Conservation (phyloP, 2,797 vertebrate species). For the Rhinophrynus dorsalis region DNA sequence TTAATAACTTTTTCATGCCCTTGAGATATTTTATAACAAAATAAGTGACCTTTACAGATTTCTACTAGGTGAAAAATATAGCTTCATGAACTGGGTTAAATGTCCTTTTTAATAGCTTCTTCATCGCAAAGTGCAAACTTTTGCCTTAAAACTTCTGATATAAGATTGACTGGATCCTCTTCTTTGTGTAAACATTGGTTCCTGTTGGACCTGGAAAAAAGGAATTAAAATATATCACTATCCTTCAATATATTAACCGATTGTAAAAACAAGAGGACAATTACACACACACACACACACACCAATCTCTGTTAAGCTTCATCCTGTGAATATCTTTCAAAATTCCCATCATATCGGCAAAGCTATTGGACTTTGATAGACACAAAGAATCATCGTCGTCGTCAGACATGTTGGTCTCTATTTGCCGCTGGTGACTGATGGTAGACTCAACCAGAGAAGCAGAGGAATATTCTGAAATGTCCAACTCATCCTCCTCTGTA, state of each 20-base stretch:
- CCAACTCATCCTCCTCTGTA: slow-evolving; percentile 90
- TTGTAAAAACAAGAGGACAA: neutral
- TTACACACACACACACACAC: neutral
- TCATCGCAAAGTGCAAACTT: slow-evolving; percentile 81
- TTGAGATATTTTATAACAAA: slow-evolving; percentile 26
- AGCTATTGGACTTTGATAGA: slow-evolving; percentile 97
- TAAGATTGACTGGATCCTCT: slow-evolving; percentile 88
- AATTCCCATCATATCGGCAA: slow-evolving; percentile 98
- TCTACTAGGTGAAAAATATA: slow-evolving; percentile 17
- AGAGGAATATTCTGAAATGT: slow-evolving; percentile 82
- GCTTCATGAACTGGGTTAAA: slow-evolving; percentile 2
- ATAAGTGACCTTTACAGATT: slow-evolving; percentile 36
- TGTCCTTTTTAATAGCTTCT: slow-evolving; percentile 28
- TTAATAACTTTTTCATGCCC: neutral
- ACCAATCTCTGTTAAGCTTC: slow-evolving; percentile 97
- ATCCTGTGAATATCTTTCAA: slow-evolving; percentile 97
- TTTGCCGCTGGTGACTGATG: slow-evolving; percentile 74
- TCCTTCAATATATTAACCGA: neutral
- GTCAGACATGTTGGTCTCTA: slow-evolving; percentile 72
- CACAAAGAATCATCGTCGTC: slow-evolving; percentile 92
- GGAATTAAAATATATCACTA: neutral
- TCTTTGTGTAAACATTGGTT: slow-evolving; percentile 84
- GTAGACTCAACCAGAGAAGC: slow-evolving; percentile 86
- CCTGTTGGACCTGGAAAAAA: slow-evolving; percentile 74
- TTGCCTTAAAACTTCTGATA: slow-evolving; percentile 91